Evolutionary conservation across 2,797 vertebrate genomes (phyloP).

Genomic region (Melanogrammus aeglefinus): DNA sequence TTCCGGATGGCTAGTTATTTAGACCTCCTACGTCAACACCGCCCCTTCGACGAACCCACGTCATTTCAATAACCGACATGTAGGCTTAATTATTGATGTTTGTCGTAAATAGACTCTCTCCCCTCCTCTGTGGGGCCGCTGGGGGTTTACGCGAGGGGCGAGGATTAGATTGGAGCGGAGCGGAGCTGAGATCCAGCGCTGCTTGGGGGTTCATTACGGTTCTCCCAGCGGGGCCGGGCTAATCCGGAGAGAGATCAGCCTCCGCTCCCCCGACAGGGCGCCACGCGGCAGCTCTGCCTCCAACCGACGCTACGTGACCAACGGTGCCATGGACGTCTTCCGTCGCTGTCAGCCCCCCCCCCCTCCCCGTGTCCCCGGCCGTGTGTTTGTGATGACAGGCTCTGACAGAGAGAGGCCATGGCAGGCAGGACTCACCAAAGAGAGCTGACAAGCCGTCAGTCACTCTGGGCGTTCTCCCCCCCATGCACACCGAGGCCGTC

Average conservation of each 20-base stretch:
- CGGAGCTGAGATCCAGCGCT: background rate
- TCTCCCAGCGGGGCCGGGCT: background rate
- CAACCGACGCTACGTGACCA: conserved; percentile 29
- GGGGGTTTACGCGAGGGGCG: background rate
- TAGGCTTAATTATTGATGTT: background rate
- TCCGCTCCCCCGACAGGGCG: conserved; percentile 23
- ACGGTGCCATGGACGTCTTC: conserved; percentile 32
- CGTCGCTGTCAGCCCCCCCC: background rate
- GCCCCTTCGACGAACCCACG: background rate
- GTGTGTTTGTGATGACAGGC: background rate
- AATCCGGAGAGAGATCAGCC: conserved; percentile 19
- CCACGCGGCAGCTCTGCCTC: conserved; percentile 28
- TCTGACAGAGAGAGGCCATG: background rate
- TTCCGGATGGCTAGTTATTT: background rate
- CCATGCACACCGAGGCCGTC: too few relatives aligned
- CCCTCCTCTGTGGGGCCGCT: background rate
- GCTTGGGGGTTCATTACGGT: background rate
- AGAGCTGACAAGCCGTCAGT: background rate
- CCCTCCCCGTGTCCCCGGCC: too few relatives aligned
- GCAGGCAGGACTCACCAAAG: background rate
- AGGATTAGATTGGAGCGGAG: background rate
- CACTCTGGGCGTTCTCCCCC: background rate
- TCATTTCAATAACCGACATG: background rate
- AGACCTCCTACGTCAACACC: background rate
- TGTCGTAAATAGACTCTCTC: background rate